Percentiles rank a stretch among this genome's conserved stretches.
Conservation (phyloP, 2,888 invertebrate species). For the Drosophila sordidapex region DNA sequence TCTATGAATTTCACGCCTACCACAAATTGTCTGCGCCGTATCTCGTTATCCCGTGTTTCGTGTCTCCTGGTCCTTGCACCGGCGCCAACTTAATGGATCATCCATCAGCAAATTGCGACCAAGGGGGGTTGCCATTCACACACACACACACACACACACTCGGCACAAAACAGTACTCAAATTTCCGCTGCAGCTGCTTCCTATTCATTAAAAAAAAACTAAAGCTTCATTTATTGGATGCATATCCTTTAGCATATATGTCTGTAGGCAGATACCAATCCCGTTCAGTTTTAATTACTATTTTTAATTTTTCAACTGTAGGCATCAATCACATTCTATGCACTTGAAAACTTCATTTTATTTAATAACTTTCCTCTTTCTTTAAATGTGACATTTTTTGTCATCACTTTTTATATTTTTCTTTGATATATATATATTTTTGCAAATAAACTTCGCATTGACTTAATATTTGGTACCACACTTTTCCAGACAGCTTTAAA, state of each 20-base stretch:
- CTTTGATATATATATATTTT: not conserved
- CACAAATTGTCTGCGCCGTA: constrained; percentile 40
- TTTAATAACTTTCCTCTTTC: not conserved
- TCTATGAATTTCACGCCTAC: constrained; percentile 80
- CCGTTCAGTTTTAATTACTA: not conserved
- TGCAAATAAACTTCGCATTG: not conserved
- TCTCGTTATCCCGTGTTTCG: constrained; percentile 9
- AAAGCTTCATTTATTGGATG: constrained; percentile 13
- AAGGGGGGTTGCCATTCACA: constrained; percentile 11
- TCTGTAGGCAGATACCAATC: not conserved
- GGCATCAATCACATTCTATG: not conserved
- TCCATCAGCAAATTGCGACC: constrained; percentile 37
- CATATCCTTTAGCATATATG: not conserved
- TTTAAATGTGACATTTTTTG: not conserved
- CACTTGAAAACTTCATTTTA: not conserved
- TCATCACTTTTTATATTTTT: not conserved
- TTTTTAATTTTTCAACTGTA: not conserved
- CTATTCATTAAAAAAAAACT: constrained; percentile 6
- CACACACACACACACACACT: not conserved
- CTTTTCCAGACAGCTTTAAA: no score
- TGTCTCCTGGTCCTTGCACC: constrained; percentile 19
- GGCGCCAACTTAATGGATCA: constrained; percentile 74
- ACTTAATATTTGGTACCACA: not conserved
- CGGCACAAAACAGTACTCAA: constrained; percentile 5
- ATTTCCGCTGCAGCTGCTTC: constrained; percentile 39